Evolutionary conservation across 2,113 vertebrate species (phyloP).

Genomic region (Brachyhypopomus occidentalis): DNA sequence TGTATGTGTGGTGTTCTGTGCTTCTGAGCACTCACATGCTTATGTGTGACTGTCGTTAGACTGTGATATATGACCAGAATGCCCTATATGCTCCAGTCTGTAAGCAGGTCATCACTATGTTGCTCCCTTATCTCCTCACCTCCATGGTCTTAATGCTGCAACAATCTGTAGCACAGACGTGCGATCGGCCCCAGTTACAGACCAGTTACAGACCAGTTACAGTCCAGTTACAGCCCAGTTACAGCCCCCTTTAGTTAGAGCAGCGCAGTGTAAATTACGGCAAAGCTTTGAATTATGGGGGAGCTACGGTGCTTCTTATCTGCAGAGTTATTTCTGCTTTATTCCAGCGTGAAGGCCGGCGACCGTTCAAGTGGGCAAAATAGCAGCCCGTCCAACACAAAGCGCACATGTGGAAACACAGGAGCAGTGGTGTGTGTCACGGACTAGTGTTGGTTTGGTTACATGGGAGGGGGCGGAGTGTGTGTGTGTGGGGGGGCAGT

Average conservation of each 20-base stretch:
- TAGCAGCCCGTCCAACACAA: not conserved
- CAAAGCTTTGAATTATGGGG: conserved; percentile 73
- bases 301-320: conserved; percentile 65
- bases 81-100: conserved; percentile 42
- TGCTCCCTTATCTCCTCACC: conserved; percentile 49
- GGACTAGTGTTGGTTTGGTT: conserved; percentile 1
- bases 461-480: not conserved
- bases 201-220: no score
- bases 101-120: conserved; percentile 61
- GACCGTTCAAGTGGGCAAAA: not conserved
- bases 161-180: conserved; percentile 73
- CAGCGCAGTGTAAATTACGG: conserved; percentile 71
- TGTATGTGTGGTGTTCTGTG: conserved; percentile 43
- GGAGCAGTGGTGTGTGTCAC: not conserved
- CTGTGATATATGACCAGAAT: conserved; percentile 37
- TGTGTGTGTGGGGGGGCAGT: not conserved
- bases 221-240: no score
- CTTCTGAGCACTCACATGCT: conserved; percentile 30
- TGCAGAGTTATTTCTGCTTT: conserved; percentile 51
- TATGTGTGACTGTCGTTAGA: conserved; percentile 1
- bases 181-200: conserved; percentile 71
- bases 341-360: conserved; percentile 40
- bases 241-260: conserved; percentile 71
- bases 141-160: conserved; percentile 53
- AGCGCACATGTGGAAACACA: conserved; percentile 19